Evolutionary conservation across 2,797 vertebrate species (phyloP).

Genomic region (Xyrichtys novacula): DNA sequence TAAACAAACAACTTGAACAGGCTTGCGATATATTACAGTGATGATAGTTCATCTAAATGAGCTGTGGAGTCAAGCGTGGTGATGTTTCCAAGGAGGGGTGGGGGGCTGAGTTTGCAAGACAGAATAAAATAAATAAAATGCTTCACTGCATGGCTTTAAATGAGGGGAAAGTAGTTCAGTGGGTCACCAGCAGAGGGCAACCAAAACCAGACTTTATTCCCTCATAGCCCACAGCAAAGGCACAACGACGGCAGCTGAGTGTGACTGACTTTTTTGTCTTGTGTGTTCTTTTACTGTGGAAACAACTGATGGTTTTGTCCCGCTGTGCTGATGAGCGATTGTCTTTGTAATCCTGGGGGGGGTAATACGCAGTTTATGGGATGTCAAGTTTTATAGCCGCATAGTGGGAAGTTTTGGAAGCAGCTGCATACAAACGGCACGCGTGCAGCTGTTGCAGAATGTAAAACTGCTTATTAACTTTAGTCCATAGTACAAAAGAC

Average conservation of each 20-base stretch:
- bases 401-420: conserved; percentile 9
- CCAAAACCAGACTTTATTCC: not conserved
- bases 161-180: conserved; percentile 30
- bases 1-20: not conserved
- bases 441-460: conserved; percentile 1
- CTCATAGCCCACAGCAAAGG: not conserved
- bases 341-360: conserved; percentile 28
- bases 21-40: not conserved
- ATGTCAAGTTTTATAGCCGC: conserved; percentile 29
- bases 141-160: not conserved
- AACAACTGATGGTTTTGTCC: conserved; percentile 22
- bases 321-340: conserved; percentile 7
- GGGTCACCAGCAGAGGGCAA: conserved; percentile 65
- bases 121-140: not conserved
- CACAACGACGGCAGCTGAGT: conserved; percentile 1
- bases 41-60: not conserved
- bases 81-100: conserved; percentile 4
- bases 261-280: not conserved
- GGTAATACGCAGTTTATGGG: conserved; percentile 25
- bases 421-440: not conserved
- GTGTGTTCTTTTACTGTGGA: conserved; percentile 7
- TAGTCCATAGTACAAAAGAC: no score
- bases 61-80: not conserved
- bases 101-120: conserved; percentile 2
- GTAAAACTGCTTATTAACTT: not conserved